phyloP scores from a whole-genome alignment of 2,113 vertebrate genomes.

The Pluvianellus socialis region DNA sequence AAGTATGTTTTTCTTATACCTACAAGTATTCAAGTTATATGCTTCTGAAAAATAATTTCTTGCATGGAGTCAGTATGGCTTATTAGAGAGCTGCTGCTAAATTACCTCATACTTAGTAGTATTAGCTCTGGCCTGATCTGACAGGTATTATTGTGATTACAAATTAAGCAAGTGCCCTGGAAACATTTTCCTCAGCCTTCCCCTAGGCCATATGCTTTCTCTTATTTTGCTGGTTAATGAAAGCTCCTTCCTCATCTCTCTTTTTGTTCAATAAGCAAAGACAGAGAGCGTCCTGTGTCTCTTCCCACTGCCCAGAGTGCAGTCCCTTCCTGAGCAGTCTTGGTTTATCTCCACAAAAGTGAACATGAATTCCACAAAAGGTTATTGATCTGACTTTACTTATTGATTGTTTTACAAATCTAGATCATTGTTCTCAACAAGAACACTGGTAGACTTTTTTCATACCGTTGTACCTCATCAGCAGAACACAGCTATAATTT shows the following conservation, averaged over 20 bases:
- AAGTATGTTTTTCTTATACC: neutral
- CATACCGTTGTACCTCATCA: neutral
- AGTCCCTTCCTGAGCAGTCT: neutral
- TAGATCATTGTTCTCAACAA: fast-evolving
- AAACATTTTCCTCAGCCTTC: neutral
- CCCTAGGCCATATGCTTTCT: neutral
- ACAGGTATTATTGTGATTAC: neutral
- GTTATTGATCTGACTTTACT: neutral
- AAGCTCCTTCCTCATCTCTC: neutral
- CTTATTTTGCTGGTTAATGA: neutral
- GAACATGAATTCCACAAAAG: neutral
- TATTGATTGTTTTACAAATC: neutral
- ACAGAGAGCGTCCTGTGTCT: neutral
- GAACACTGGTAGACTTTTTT: neutral
- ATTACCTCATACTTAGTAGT: neutral
- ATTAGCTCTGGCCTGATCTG: neutral
- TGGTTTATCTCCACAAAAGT: neutral
- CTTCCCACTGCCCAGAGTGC: neutral
- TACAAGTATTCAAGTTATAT: neutral
- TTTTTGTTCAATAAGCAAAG: neutral
- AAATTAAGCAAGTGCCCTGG: neutral
- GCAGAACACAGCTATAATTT: neutral
- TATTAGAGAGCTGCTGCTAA: neutral
- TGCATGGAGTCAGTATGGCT: neutral
- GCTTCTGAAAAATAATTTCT: neutral